A percentile compares a stretch with the other conserved stretches of the same genome.
These are phyloP conservation scores for Notechis scutatus DNA, from an alignment of 2,113 vertebrate species.

Conservation along the genomic window DNA sequence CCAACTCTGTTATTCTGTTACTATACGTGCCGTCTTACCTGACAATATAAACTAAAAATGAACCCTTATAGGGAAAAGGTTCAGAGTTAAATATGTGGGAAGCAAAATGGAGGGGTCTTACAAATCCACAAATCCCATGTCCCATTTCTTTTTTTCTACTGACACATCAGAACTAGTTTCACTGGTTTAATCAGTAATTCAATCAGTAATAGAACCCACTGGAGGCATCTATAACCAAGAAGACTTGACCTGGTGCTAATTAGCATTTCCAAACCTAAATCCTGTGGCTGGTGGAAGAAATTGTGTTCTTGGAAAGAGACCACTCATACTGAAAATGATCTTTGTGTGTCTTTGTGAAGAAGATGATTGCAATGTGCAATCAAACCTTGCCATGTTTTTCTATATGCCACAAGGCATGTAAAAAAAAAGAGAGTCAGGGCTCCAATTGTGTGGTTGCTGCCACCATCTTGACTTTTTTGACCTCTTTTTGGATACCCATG, in stretches of 20 bases:
- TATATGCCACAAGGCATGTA: not conserved
- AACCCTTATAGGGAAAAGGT: not conserved
- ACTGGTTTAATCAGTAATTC: not conserved
- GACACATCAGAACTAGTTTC: not conserved
- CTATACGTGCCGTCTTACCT: not conserved
- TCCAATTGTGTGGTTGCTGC: not conserved
- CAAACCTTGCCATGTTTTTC: not conserved
- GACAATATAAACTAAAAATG: not conserved
- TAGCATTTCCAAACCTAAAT: not conserved
- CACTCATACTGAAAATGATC: not conserved
- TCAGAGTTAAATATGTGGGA: not conserved
- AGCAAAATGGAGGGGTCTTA: not conserved
- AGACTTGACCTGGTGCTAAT: not conserved
- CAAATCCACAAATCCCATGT: not conserved
- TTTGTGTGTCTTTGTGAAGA: not conserved
- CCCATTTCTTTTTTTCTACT: not conserved
- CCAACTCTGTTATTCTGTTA: too few species aligned
- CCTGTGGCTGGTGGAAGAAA: not conserved
- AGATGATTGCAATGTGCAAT: not conserved
- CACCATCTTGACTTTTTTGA: not conserved
- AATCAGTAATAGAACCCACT: not conserved
- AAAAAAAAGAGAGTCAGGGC: not conserved
- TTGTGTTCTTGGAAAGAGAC: not conserved
- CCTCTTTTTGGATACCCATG: not conserved
- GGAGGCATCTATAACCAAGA: not conserved